A percentile compares a stretch with the other conserved stretches of the same genome.
These are phyloP conservation scores for Heliconius ismenius DNA, from an alignment of 2,888 invertebrate species.

Conservation along the genomic window DNA sequence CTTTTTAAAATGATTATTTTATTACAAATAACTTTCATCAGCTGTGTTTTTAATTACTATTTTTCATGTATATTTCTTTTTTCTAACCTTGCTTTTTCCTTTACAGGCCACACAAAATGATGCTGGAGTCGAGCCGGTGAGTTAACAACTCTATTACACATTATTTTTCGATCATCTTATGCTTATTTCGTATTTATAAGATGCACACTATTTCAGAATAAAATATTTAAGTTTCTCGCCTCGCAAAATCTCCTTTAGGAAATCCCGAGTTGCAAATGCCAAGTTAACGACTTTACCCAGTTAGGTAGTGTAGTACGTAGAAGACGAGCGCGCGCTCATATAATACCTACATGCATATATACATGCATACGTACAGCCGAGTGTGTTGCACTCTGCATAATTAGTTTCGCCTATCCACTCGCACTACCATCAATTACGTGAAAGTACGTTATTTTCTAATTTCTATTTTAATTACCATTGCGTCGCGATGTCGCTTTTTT, in stretches of 20 bases:
- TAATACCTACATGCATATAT: constrained; percentile 32
- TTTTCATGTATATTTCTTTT: neutral
- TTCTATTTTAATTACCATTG: constrained; percentile 61
- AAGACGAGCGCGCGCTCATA: constrained; percentile 42
- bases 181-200: neutral
- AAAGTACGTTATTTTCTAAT: constrained; percentile 68
- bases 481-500: constrained; percentile 42
- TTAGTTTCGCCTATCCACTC: constrained; percentile 66
- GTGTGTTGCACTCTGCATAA: constrained; percentile 56
- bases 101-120: constrained; percentile 80
- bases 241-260: constrained; percentile 24
- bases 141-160: constrained; percentile 44
- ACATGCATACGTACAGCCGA: constrained; percentile 37
- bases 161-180: neutral
- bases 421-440: constrained; percentile 63
- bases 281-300: constrained; percentile 32
- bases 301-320: constrained; percentile 28
- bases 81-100: constrained; percentile 50
- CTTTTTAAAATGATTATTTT: neutral
- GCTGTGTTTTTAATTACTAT: too few species aligned
- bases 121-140: constrained; percentile 80
- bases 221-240: constrained; percentile 17
- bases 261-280: constrained; percentile 27
- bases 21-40: neutral
- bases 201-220: constrained; percentile 2